A percentile compares a stretch with the other conserved stretches of the same genome.
These are phyloP conservation scores for Mesoclemmys tuberculata DNA, from an alignment of 2,113 vertebrate species.

Conservation along the genomic window DNA sequence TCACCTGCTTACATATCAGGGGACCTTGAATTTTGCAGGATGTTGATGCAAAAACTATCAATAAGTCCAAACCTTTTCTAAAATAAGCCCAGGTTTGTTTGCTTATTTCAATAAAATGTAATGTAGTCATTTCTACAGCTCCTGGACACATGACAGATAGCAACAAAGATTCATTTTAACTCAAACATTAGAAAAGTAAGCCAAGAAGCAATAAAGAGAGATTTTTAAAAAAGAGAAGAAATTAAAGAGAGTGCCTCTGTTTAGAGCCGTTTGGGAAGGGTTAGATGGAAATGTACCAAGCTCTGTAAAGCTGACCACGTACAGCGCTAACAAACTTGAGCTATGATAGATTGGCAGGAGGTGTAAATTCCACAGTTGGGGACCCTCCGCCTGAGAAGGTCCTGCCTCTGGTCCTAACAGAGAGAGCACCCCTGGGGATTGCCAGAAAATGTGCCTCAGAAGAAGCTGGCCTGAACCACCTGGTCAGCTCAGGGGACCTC, in stretches of 20 bases:
- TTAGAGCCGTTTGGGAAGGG: not conserved
- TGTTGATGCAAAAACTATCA: not conserved
- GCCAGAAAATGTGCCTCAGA: not conserved
- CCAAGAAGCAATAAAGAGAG: not conserved
- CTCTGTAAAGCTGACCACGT: not conserved
- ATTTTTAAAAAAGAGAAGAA: not conserved
- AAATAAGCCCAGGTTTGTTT: slow-evolving; percentile 29
- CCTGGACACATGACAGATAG: not conserved
- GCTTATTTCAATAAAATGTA: slow-evolving; percentile 3
- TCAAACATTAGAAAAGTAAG: not conserved
- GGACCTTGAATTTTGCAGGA: not conserved
- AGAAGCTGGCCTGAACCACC: not conserved
- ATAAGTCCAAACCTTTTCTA: not conserved
- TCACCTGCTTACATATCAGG: not conserved
- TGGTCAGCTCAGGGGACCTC: not conserved
- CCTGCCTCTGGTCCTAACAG: too few relatives aligned
- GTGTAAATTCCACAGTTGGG: accelerated
- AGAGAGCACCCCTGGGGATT: not conserved
- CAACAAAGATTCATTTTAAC: not conserved
- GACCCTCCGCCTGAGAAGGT: not conserved
- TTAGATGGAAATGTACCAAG: not conserved
- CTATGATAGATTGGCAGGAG: not conserved
- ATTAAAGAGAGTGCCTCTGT: not conserved
- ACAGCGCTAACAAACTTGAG: not conserved
- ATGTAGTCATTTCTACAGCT: not conserved